phyloP scores from a whole-genome alignment of 2,113 vertebrate species.

The Alosa alosa region DNA sequence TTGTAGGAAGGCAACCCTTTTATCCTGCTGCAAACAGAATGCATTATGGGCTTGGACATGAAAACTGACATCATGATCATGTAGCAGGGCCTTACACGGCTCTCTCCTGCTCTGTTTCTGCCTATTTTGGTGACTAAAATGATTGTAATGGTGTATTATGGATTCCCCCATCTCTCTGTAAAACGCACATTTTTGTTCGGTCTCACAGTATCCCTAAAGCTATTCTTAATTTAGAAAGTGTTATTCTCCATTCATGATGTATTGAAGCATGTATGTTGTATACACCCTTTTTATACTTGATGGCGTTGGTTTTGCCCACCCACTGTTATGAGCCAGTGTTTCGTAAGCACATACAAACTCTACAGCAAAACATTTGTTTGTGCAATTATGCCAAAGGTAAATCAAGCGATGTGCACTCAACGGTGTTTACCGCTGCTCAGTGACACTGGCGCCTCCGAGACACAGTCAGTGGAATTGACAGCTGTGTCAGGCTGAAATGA shows the following conservation, averaged over 20 bases:
- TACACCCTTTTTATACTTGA: not conserved
- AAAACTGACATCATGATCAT: not conserved
- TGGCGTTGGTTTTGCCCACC: not conserved
- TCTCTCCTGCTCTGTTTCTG: not conserved
- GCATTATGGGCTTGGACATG: not conserved
- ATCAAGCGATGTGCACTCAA: not conserved
- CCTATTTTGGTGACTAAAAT: not conserved
- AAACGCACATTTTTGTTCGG: not conserved
- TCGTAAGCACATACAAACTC: not conserved
- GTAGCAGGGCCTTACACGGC: not conserved
- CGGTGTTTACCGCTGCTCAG: constrained; percentile 8
- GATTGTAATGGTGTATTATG: not conserved
- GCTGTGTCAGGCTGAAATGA: constrained; percentile 34
- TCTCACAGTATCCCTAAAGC: not conserved
- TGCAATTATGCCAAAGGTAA: not conserved
- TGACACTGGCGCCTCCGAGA: constrained; percentile 25
- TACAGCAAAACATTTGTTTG: not conserved
- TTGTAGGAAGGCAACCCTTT: not conserved
- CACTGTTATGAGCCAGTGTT: not conserved
- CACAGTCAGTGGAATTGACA: constrained; percentile 26
- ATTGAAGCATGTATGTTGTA: not conserved
- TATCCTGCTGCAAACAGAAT: not conserved
- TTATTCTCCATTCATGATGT: not conserved
- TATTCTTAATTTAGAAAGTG: not conserved
- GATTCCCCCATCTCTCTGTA: not conserved